Evolutionary conservation across 2,113 vertebrate genomes (phyloP).

Genomic region (Dicerorhinus sumatrensis): DNA sequence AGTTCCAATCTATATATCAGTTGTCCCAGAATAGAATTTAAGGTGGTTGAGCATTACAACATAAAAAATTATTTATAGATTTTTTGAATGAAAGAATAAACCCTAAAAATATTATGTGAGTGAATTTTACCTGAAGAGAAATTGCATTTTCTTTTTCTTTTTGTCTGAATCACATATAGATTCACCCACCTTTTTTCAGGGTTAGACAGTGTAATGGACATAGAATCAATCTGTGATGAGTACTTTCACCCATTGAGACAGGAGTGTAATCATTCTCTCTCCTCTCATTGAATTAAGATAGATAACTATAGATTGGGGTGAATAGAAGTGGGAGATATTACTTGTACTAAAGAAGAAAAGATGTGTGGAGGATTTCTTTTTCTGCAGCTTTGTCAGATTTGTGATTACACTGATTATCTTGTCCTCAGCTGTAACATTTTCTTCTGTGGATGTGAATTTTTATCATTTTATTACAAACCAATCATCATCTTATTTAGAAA

Average conservation of each 20-base stretch:
- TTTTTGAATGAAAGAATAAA: not conserved
- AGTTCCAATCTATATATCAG: not conserved
- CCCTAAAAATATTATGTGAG: not conserved
- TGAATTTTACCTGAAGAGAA: not conserved
- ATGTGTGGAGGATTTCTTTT: not conserved
- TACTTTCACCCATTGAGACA: not conserved
- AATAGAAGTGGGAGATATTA: not conserved
- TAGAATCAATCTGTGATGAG: not conserved
- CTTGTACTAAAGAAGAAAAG: not conserved
- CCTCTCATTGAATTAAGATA: not conserved
- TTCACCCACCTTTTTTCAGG: not conserved
- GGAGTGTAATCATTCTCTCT: not conserved
- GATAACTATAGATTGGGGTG: not conserved
- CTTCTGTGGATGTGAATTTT: not conserved
- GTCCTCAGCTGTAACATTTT: not conserved
- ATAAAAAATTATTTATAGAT: not conserved
- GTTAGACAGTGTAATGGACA: not conserved
- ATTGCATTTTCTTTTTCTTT: not conserved
- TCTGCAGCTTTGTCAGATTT: not conserved
- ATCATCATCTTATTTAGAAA: constrained; percentile 5
- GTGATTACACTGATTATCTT: constrained; percentile 20
- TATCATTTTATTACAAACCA: not conserved
- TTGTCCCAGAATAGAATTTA: not conserved
- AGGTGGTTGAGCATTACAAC: not conserved
- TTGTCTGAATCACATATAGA: not conserved